phyloP scores from a whole-genome alignment of 1,140 invertebrate genomes.

The Eciton burchellii region DNA sequence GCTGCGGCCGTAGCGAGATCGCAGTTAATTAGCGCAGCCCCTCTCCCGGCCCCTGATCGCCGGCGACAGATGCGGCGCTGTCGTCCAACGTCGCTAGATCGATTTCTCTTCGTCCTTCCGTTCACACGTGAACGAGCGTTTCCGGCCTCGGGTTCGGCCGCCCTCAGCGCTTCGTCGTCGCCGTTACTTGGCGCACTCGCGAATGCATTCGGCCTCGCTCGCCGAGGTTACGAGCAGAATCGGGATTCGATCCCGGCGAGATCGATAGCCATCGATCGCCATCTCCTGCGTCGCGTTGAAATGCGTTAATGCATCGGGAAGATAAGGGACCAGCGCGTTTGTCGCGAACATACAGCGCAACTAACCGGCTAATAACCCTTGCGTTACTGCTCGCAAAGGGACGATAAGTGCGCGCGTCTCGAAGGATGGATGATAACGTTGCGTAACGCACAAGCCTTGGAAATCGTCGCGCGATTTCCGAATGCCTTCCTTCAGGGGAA shows the following conservation, averaged over 20 bases:
- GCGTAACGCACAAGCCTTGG: background rate
- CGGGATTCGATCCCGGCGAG: background rate
- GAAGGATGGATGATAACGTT: background rate
- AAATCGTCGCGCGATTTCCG: background rate
- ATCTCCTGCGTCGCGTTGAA: background rate
- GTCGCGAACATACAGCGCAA: constrained; percentile 6
- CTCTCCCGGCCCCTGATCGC: background rate
- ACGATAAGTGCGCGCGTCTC: constrained; percentile 13
- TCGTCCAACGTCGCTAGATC: background rate
- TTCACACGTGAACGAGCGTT: background rate
- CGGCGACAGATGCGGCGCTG: background rate
- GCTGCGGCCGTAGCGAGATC: constrained; percentile 31
- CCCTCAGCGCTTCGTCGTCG: background rate
- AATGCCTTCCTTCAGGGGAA: too few species aligned
- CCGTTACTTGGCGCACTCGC: background rate
- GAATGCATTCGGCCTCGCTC: too few species aligned
- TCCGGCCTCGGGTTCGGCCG: too few species aligned
- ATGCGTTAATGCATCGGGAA: background rate
- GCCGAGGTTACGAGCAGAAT: constrained; percentile 10
- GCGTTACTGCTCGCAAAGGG: constrained; percentile 5
- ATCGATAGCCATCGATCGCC: constrained; percentile 14
- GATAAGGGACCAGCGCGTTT: constrained; percentile 27
- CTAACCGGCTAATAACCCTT: constrained; percentile 22
- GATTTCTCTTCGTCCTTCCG: background rate
- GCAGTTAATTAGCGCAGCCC: constrained; percentile 27